A percentile compares a stretch with the other conserved stretches of the same genome.
Conservation (phyloP, 37 sponge, comb jelly and placozoan species). For the Aphrocallistes beatrix region DNA sequence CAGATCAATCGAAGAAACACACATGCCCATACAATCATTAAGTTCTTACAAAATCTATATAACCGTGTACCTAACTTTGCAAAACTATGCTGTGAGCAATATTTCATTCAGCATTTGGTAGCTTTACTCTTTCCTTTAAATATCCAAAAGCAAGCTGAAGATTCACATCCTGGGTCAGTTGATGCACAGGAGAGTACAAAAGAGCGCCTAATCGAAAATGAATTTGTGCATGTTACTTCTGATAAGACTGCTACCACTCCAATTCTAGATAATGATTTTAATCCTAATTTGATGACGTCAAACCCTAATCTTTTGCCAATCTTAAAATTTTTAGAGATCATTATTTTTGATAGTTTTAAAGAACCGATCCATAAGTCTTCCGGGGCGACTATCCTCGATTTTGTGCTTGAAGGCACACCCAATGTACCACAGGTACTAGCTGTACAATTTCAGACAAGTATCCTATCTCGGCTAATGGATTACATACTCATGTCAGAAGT, state of each 20-base stretch:
- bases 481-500: background rate
- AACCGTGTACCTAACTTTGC: constrained; percentile 44
- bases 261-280: background rate
- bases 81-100: constrained; percentile 21
- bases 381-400: background rate
- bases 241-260: background rate
- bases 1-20: background rate
- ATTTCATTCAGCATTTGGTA: constrained; percentile 60
- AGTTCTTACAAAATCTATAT: constrained; percentile 56
- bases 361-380: background rate
- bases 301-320: background rate
- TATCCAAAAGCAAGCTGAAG: background rate
- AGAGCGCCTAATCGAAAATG: background rate
- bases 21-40: constrained; percentile 40
- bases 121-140: constrained; percentile 56
- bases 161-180: background rate
- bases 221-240: background rate
- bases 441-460: background rate
- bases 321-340: background rate
- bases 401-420: constrained; percentile 10
- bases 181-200: background rate
- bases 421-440: background rate
- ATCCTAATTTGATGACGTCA: background rate
- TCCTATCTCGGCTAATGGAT: background rate
- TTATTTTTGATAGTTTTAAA: background rate